Conservation (phyloP, 2,113 vertebrate genomes). For the Anolis carolinensis region DNA sequence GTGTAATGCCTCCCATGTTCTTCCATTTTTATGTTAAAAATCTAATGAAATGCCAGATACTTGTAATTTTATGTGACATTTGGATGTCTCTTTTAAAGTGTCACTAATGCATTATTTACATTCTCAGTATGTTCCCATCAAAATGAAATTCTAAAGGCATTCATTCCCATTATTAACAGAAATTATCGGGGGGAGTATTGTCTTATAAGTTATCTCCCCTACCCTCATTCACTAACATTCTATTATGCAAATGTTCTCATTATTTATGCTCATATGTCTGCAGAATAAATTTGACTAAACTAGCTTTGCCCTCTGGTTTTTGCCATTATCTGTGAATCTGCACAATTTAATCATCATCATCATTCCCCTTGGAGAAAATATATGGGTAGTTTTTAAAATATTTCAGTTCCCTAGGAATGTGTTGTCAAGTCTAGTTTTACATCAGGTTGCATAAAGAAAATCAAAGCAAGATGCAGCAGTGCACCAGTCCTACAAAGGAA, state of each 20-base stretch:
- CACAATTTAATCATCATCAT: constrained; percentile 47
- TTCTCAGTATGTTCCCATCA: constrained; percentile 56
- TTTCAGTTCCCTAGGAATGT: constrained; percentile 38
- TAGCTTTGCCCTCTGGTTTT: constrained; percentile 57
- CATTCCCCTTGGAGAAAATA: constrained; percentile 42
- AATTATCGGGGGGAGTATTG: constrained; percentile 44
- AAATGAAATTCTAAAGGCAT: constrained; percentile 58
- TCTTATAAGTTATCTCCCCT: constrained; percentile 53
- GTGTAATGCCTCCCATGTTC: not conserved
- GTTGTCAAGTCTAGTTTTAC: constrained; percentile 41
- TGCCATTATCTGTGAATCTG: constrained; percentile 64
- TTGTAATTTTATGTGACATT: not conserved
- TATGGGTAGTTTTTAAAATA: constrained; percentile 35
- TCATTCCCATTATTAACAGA: constrained; percentile 56
- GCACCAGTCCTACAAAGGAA: constrained; percentile 24
- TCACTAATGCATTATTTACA: constrained; percentile 59
- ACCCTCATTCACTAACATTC: constrained; percentile 32
- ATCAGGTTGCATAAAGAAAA: not conserved
- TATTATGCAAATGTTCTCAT: constrained; percentile 45
- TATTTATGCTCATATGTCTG: constrained; percentile 52
- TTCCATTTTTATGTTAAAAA: not conserved
- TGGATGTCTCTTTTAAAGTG: constrained; percentile 22
- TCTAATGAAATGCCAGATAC: not conserved
- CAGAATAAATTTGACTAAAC: constrained; percentile 50
- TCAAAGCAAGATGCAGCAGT: not conserved